Evolutionary conservation across 2,888 invertebrate genomes (phyloP), one percentile per base, ranked within the genome.

Genomic region (Erannis defoliaria): DNA sequence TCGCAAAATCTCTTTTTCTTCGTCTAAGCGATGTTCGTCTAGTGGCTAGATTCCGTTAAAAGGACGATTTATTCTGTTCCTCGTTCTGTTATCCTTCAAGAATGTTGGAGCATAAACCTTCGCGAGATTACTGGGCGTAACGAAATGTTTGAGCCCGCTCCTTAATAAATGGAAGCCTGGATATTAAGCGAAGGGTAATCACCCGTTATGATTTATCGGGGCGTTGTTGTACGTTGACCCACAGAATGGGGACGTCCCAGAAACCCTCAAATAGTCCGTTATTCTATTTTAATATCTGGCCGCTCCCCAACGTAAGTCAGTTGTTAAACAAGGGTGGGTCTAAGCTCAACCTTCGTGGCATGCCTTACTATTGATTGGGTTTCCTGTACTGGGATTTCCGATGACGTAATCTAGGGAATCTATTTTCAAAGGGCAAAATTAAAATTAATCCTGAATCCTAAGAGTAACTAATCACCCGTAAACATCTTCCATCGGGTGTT

Each of bases 181-280:
- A 49, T 57, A 55, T 51, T 51, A 56, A 57, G 53, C 54, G 59
- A 66, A 67, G 64, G 62, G 67, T 73, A 70, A 73, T 66, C 60
- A 68, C 60, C 66, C 62, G 67, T 66, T 73, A 51, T 67, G 57
- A 65, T 70, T 58, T 68, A 69, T 73, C 62, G 68, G 71, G 70
- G 65, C 71, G 64, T 57, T 73, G 76, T 77, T 73, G 76, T 77
- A 72, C 75, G 62, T 69, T 78, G 80, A 79, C 78, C 82, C 71
- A 70, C 40, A 55, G 64, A 84, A 77, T 71, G 76, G 61, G 81
- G 80, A 71, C 80, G 81, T 73, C 75, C 81, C 70, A 80, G 74
- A 79, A 80, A 78, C 75, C 77, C 70, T 67, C 59, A 74, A 76
- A 77, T 74, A 76, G 72, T 74, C 72, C 75, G 70, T 74, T 75